Evolutionary conservation across 2,797 vertebrate species (phyloP).

Genomic region (Propithecus perrieri): DNA sequence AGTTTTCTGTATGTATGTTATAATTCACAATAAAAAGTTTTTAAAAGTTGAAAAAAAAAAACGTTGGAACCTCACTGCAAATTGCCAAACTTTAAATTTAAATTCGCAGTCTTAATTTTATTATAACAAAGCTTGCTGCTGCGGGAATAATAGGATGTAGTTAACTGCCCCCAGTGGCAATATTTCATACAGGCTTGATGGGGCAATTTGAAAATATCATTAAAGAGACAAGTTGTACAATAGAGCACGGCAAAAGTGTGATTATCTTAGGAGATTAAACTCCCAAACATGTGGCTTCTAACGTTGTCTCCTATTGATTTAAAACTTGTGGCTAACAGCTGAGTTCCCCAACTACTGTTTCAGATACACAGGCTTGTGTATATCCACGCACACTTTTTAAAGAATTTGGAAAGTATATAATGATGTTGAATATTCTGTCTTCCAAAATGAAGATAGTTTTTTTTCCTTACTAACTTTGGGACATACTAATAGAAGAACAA

Average conservation of each 20-base stretch:
- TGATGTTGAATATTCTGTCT: neutral
- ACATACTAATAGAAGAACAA: neutral
- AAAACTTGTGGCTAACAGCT: neutral
- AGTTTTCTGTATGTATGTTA: too few species aligned
- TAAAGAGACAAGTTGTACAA: constrained; percentile 56
- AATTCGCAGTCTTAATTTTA: constrained; percentile 46
- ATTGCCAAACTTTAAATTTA: constrained; percentile 45
- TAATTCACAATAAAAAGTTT: too few species aligned
- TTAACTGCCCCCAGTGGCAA: neutral
- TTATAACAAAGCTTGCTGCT: constrained; percentile 25
- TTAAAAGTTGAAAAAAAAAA: too few species aligned
- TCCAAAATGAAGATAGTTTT: neutral
- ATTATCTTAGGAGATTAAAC: constrained; percentile 63
- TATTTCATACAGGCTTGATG: constrained; percentile 55
- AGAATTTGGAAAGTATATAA: neutral
- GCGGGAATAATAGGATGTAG: neutral
- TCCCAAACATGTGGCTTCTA: neutral
- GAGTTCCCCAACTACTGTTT: neutral
- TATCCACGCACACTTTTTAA: neutral
- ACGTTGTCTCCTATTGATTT: neutral
- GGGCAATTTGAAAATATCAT: constrained; percentile 65
- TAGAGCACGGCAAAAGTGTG: neutral
- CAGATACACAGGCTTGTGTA: rapidly evolving
- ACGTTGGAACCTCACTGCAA: neutral
- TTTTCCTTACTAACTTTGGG: neutral